Evolutionary conservation across 2,888 invertebrate species (phyloP), one percentile per base, ranked within the genome.

Genomic region (Sipha maydis): DNA sequence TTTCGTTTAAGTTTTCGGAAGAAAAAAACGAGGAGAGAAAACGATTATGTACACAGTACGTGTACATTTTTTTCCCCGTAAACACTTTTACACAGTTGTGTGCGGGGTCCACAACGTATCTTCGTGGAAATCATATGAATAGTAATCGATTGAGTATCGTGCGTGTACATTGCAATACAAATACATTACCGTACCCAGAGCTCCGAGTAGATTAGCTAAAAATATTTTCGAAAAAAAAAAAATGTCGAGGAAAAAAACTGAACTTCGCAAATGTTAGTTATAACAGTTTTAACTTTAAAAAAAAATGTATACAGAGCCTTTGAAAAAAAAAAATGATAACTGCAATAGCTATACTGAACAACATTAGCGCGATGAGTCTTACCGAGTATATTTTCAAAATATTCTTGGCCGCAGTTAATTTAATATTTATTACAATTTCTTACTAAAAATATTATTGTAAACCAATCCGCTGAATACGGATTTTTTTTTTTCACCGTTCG

Each of bases 1-100:
- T 69, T 82, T 69, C 61, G 28, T 80, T 80, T 80, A 4, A 28
- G 82, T 28, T 28, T n/a, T 11, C 56, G 83, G 28, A 34, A 25
- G 25, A 48, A 83, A 21, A n/a, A 19, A 28, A 14, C 7, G 34
- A 34, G 34, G 34, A 34, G 34, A n/a, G 8, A 19, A 28, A 41
- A 41, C 41, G 82, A 69, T 69, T 28, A 48, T 8, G 41, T 28
- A 5, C 41, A 21, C 31, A n/a, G 7, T 54, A 25, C 48, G 17
- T 34, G 1, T 83, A 19, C 41, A n/a, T 54, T 56, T 41, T 82
- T 28, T 67, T 21, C 69, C 17, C 69, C 19, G 41, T 82, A 41
- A 82, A 82, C 80, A 80, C 69, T 41, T 48, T 82, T 48, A 17
- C 11, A 69, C 7, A 17, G 31, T 82, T 19, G 38, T 69, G 48